Conservation (phyloP, 2,113 vertebrate genomes). For the Pterocles burchelli region DNA sequence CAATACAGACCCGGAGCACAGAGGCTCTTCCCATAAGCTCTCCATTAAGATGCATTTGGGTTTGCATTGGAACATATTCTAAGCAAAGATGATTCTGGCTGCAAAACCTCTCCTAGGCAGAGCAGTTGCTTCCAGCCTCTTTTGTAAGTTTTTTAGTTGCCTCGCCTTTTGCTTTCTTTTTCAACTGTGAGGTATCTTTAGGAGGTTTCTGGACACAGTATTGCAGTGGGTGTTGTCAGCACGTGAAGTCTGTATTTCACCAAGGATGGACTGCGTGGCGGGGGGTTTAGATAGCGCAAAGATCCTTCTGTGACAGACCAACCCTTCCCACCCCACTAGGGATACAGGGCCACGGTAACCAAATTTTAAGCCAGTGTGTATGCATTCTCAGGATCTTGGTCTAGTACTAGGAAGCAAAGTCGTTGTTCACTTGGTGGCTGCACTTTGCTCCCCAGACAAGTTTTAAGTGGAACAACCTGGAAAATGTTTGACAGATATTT, state of each 20-base stretch:
- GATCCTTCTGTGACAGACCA: not conserved
- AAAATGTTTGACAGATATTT: not conserved
- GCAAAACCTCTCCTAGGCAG: not conserved
- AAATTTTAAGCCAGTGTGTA: not conserved
- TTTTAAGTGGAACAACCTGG: not conserved
- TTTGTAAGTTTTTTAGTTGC: not conserved
- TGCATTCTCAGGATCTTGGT: not conserved
- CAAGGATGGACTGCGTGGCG: not conserved
- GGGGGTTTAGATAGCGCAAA: not conserved
- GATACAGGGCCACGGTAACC: not conserved
- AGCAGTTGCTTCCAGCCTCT: not conserved
- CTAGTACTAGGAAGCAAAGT: not conserved
- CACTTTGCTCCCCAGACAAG: constrained; percentile 4
- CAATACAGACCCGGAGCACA: not conserved
- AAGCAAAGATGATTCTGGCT: not conserved
- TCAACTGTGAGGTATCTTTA: not conserved
- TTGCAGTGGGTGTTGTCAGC: not conserved
- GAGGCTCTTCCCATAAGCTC: not conserved
- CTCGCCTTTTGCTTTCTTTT: not conserved
- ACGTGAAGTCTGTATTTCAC: not conserved
- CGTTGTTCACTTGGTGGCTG: not conserved
- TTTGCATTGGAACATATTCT: not conserved
- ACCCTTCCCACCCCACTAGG: not conserved
- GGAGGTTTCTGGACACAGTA: not conserved
- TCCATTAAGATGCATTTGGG: not conserved